Evolutionary conservation across 2,797 vertebrate genomes (phyloP).

Genomic region (Apogon talboti): DNA sequence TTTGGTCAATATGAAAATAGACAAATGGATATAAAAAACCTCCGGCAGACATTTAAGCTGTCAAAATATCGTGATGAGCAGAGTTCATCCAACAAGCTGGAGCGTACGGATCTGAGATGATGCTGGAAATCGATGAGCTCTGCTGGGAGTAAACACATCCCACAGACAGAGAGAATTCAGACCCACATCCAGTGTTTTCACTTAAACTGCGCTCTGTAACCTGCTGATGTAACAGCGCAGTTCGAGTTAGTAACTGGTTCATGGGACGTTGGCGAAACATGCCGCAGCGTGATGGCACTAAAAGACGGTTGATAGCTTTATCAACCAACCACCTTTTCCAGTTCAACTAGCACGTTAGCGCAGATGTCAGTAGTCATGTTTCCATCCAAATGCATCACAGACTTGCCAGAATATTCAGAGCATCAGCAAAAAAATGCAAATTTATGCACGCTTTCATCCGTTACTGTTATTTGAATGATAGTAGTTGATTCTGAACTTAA

Average conservation of each 20-base stretch:
- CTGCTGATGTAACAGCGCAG: conserved; percentile 9
- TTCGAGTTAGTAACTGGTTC: conserved; percentile 11
- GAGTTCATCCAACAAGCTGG: not conserved
- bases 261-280: conserved; percentile 15
- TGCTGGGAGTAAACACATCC: not conserved
- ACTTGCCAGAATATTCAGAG: too few species aligned
- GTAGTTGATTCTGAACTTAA: too few species aligned
- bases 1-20: not conserved
- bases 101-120: conserved; percentile 8
- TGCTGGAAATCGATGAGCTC: conserved; percentile 5
- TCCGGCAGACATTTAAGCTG: not conserved
- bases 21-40: not conserved
- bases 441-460: too few species aligned
- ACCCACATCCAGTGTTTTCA: not conserved
- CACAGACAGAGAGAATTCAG: not conserved
- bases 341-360: too few species aligned
- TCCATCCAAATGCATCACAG: too few species aligned
- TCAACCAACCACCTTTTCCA: not conserved
- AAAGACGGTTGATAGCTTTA: not conserved
- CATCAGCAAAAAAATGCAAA: too few species aligned
- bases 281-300: conserved; percentile 8
- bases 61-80: not conserved
- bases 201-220: conserved; percentile 1
- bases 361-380: too few species aligned
- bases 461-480: too few species aligned